Conservation (phyloP, 2,113 vertebrate genomes). For the Anarrhichthys ocellatus region DNA sequence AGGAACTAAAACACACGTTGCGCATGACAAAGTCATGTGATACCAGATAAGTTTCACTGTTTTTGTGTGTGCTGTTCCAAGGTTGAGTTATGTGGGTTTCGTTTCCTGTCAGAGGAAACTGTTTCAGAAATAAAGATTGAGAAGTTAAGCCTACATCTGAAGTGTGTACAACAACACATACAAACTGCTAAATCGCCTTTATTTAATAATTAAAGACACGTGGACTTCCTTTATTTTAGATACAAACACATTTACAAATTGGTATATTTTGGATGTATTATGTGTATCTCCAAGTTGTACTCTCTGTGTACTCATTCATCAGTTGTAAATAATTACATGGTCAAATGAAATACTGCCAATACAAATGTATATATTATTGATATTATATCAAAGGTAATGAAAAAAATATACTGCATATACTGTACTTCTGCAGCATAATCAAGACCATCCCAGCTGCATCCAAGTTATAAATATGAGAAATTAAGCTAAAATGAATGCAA, state of each 20-base stretch:
- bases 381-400: background rate
- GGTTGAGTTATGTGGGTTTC: constrained; percentile 24
- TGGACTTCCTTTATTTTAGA: background rate
- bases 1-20: background rate
- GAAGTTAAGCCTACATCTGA: background rate
- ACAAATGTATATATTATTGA: background rate
- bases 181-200: background rate
- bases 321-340: background rate
- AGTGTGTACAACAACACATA: background rate
- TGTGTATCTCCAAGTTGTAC: background rate
- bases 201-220: background rate
- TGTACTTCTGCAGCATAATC: background rate
- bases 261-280: background rate
- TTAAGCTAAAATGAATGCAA: background rate
- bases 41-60: background rate
- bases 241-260: background rate
- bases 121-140: background rate
- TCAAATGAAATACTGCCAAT: background rate
- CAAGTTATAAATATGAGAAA: background rate
- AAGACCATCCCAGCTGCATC: background rate
- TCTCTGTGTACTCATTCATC: background rate
- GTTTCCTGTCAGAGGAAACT: constrained; percentile 59
- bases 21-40: background rate
- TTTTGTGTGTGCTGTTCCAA: background rate
- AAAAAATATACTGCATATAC: background rate